Evolutionary conservation across 2,888 invertebrate genomes (phyloP), one percentile per base, ranked within the genome.

Genomic region (Meandrusa payeni): DNA sequence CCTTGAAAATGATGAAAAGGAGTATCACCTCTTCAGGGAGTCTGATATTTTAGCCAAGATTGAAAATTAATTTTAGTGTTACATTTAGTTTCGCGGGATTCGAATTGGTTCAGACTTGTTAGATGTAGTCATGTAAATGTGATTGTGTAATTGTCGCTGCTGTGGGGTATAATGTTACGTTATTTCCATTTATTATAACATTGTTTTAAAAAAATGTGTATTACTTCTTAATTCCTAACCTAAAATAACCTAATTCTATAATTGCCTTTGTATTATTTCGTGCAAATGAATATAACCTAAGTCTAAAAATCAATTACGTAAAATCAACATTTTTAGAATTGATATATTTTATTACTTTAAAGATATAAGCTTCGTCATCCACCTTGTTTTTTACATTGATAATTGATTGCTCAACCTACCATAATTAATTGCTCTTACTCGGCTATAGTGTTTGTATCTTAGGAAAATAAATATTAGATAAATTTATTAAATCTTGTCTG

Each of bases 31-130:
- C 54, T 99, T 97, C 91, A 91, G 97, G 74, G 99, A 99, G 87
- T 89, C 94, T 39, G 99, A 99, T 74, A 97, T 99, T 68, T 89
- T 99, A 65, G 99, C 98, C 44, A 98, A 98, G 86, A 90, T 97
- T 59, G 93, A 94, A 57, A 78, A 86, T 62, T 87, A 66, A 77
- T 61, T 65, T 60, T 68, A 69, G 60, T 67, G 57, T 24, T 77
- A 79, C 68, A 57, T 70, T 70, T 74, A 74, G 57, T 65, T 69
- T 61, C 57, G 59, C 46, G 62, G 70, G 64, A 75, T 77, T 71
- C 66, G 68, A 69, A 77, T 78, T 61, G 67, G 66, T 57, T 79
- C 82, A 81, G 76, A 39, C 39, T 68, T 52, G 43, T 66, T 68
- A 70, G 67, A 64, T 65, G 63, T 57, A 62, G 76, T 83, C 82